Conservation (phyloP, 2,797 vertebrate species). For the Lutra lutra region DNA sequence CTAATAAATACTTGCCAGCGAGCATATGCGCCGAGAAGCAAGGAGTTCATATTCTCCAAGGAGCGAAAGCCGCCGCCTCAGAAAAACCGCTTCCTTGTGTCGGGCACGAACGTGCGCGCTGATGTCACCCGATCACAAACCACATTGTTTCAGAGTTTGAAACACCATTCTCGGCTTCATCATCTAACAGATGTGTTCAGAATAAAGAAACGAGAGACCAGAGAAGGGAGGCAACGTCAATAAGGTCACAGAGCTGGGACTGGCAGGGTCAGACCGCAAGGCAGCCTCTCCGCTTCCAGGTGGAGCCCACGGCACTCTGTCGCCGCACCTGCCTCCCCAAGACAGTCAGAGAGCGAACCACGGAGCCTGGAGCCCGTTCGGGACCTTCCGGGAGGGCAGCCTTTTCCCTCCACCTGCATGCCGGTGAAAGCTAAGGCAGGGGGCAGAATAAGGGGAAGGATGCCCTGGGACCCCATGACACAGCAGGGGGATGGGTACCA, state of each 20-base stretch:
- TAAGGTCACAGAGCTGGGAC: not conserved
- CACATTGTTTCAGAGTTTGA: not conserved
- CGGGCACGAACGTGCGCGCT: no score
- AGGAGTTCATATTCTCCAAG: not conserved
- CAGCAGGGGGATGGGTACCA: not conserved
- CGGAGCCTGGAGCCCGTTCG: not conserved
- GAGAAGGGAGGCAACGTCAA: not conserved
- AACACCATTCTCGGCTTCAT: not conserved
- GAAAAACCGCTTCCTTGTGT: not conserved
- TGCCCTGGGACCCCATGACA: rapidly evolving
- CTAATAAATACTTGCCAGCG: not conserved
- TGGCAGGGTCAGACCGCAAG: not conserved
- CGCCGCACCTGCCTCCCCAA: rapidly evolving
- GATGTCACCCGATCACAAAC: not conserved
- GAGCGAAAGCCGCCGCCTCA: rapidly evolving
- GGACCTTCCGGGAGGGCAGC: rapidly evolving
- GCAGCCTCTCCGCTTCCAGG: not conserved
- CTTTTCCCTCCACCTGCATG: rapidly evolving
- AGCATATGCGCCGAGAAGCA: rapidly evolving
- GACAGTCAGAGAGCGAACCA: rapidly evolving
- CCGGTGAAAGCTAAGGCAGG: rapidly evolving
- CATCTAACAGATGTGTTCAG: not conserved
- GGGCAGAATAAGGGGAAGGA: rapidly evolving
- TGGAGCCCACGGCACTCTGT: not conserved
- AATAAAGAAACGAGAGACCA: not conserved